phyloP scores from a whole-genome alignment of 1,140 invertebrate genomes.

The Trachymyrmex septentrionalis region DNA sequence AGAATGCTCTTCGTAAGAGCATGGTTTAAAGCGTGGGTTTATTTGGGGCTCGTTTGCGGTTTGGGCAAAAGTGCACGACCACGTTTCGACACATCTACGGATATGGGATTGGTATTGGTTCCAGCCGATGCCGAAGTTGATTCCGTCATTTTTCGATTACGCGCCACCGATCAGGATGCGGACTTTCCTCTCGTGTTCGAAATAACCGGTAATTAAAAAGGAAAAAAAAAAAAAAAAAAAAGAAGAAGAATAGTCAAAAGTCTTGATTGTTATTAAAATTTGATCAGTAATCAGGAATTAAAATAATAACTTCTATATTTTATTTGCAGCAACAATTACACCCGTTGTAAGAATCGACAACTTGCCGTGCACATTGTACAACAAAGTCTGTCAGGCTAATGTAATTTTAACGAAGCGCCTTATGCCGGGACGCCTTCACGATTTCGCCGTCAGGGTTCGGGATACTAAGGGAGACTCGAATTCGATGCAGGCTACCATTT shows the following conservation, averaged over 20 bases:
- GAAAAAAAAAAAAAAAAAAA: not conserved
- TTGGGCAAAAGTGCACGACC: constrained; percentile 88
- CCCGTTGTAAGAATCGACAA: constrained; percentile 92
- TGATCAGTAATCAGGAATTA: not conserved
- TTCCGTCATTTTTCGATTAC: constrained; percentile 94
- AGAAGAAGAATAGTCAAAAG: not conserved
- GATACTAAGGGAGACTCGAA: constrained; percentile 93
- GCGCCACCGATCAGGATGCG: constrained; percentile 94
- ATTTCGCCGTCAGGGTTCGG: constrained; percentile 92
- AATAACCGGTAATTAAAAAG: constrained; percentile 88
- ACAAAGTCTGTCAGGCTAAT: constrained; percentile 94
- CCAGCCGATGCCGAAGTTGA: constrained; percentile 93
- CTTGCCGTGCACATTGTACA: constrained; percentile 93
- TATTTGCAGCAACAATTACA: constrained; percentile 88
- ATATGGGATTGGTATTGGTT: constrained; percentile 93
- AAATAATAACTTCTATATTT: not conserved
- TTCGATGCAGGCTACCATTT: constrained; percentile 93
- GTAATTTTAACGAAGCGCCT: constrained; percentile 91
- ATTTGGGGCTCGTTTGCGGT: constrained; percentile 82
- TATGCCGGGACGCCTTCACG: constrained; percentile 92
- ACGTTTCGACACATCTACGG: constrained; percentile 93
- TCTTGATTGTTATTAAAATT: not conserved
- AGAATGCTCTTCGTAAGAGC: constrained; percentile 84
- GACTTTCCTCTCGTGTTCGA: constrained; percentile 95
- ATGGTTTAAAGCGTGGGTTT: constrained; percentile 85